phyloP scores from a whole-genome alignment of 2,113 vertebrate species.

The Ia io region DNA sequence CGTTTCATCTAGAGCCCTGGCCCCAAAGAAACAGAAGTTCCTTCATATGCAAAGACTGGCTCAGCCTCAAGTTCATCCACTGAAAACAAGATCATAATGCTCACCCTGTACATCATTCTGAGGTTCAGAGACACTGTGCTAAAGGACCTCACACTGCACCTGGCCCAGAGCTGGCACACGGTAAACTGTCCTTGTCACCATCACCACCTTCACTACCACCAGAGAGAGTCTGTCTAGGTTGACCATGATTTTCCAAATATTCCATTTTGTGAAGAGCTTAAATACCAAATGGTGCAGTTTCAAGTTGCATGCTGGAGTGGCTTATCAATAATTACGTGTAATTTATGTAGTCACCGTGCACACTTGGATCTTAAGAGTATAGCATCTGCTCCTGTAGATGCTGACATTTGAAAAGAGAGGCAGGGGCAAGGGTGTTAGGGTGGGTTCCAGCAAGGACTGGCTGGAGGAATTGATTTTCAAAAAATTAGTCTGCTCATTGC shows the following conservation, averaged over 20 bases:
- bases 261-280: not conserved
- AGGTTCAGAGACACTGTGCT: not conserved
- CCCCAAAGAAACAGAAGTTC: not conserved
- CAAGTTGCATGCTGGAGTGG: not conserved
- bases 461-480: not conserved
- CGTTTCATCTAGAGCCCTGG: not conserved
- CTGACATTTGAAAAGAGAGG: not conserved
- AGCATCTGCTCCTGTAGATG: not conserved
- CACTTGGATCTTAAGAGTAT: not conserved
- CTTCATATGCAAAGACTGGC: not conserved
- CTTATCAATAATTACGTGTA: not conserved
- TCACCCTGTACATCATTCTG: not conserved
- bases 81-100: not conserved
- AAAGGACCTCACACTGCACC: not conserved
- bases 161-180: not conserved
- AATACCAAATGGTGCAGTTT: not conserved
- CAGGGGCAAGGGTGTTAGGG: not conserved
- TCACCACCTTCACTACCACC: not conserved
- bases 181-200: not conserved
- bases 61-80: not conserved
- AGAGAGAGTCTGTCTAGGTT: not conserved
- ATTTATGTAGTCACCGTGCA: not conserved
- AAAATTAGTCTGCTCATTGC: not conserved
- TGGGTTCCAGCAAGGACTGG: not conserved
- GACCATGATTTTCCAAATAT: not conserved